Base-by-base conservation (phyloP, 2,888 invertebrate genomes). In the Aelia acuminata region DNA sequence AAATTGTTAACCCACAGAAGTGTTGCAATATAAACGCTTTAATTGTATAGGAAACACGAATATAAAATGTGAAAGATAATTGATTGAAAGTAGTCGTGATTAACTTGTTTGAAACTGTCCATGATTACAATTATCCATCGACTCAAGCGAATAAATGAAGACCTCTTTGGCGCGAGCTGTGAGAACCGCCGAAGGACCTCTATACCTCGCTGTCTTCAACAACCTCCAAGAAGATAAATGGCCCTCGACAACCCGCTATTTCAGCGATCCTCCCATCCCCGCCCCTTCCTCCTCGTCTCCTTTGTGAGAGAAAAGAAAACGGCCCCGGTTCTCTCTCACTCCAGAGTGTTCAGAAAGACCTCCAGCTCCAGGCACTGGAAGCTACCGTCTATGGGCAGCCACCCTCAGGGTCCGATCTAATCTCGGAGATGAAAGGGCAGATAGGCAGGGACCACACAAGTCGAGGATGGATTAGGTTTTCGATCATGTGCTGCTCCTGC, bases 371-470 rank as follows among this genome's bases (percentile, higher is more conserved):
- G 63, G 63, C 63, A 35, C 18, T 35, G 35, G 31, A 70, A 35
- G 63, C 63, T 70, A 70, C 63, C 80, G 43, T 43, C 22, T 47
- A 80, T n/a, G 43, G 80, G 0, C 43, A 43, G 13, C 43, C n/a
- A 1, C 11, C 80, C 80, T 43, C 80, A n/a, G 43, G 43, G 18
- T 80, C 43, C 4, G 80, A 80, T 80, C 80, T 47, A 80, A 80
- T 80, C 80, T 43, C 80, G n/a, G 15, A 80, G 80, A 80, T 80
- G 80, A 80, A 80, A 80, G 80, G 80, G 10, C 13, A 43, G 80
- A 47, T 80, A 35, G 63, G 18, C 18, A 1, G 1, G 80, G 80
- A 80, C 80, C 80, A 80, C 80, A 80, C 80, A 80, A n/a, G 80
- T n/a, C 43, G 80, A 80, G 80, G 80, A 43, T 80, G 43, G 80